Conservation (phyloP, 2,113 vertebrate species). For the human region GRCh38 chr9:69735501-69736000, state of each 20-base stretch:
- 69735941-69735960: not conserved
- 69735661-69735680: conserved; percentile 17
- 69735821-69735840: conserved; percentile 2
- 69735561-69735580: not conserved
- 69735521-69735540: not conserved
- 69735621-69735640: conserved; percentile 6
- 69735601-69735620: conserved; percentile 24
- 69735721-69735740: not conserved
- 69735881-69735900: conserved; percentile 25
- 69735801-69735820: not conserved
- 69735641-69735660: not conserved
- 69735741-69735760: conserved; percentile 12
- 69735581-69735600: conserved; percentile 32
- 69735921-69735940: conserved; percentile 28
- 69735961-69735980: not conserved
- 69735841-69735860: conserved; percentile 11
- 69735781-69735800: not conserved
- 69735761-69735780: not conserved
- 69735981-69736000: conserved; percentile 20
- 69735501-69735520: not conserved
- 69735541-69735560: not conserved
- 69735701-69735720: not conserved
- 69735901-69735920: conserved; percentile 33
- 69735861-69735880: not conserved
- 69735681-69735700: conserved; percentile 27